Evolutionary conservation across 2,888 invertebrate genomes (phyloP), one percentile per base, ranked within the genome.

Genomic region (Harmothoe impar): DNA sequence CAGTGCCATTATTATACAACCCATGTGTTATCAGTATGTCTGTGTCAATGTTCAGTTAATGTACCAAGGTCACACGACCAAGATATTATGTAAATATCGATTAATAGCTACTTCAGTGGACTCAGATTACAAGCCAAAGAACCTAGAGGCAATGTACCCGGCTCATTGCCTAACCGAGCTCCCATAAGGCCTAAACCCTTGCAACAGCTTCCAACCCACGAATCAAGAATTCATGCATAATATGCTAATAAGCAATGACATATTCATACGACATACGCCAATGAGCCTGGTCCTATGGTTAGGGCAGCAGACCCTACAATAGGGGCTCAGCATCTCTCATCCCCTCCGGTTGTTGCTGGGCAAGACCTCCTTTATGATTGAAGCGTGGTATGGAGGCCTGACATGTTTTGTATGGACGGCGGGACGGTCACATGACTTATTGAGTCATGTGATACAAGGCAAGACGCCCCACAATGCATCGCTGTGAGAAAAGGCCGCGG

Each of bases 371-470:
- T 29, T 25, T 25, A 29, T 72, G 72, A 72, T 29, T 72, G 72
- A 29, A 72, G 72, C 5, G 3, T 72, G 29, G 25, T 29, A 29
- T 25, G 29, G 72, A 29, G 29, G 17, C 29, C 31, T 15, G 72
- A 17, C 29, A 1, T 29, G 31, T 29, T 25, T 72, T 25, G 72
- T 72, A 72, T 23, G 72, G 72, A 72, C 62, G n/a, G 0, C 23
- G 62, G 7, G 23, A 20, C 72, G 72, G 72, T 72, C 72, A 72
- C 72, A 72, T 72, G 72, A 72, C 72, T 72, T 72, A 72, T 72
- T 72, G 29, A 72, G 31, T 72, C 72, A 72, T 25, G 72, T 72
- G 72, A 72, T 25, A 29, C 23, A n/a, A n/a, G 62, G 10, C 62
- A n/a, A 20, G 62, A 20, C 29, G 17, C 15, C 72, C 72, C 72